Percentiles rank a stretch among this genome's conserved stretches.
Conservation (phyloP, 2,888 invertebrate genomes). For the Crioceris asparagi region DNA sequence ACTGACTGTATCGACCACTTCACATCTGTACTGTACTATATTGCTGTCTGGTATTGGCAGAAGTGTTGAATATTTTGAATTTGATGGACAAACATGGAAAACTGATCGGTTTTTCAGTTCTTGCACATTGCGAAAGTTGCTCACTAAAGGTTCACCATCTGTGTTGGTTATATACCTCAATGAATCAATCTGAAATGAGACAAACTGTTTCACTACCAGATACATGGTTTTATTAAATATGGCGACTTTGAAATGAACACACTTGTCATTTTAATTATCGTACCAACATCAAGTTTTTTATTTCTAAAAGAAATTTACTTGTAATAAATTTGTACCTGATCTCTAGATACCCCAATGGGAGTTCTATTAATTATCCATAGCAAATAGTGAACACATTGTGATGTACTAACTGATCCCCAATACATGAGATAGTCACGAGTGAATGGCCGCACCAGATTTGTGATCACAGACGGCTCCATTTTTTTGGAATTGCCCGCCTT, state of each 20-base stretch:
- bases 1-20: too few relatives aligned
- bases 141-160: constrained; percentile 37
- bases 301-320: too few relatives aligned
- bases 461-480: constrained; percentile 31
- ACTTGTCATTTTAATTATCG: background rate
- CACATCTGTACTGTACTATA: constrained; percentile 9
- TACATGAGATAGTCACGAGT: constrained; percentile 53
- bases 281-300: too few relatives aligned
- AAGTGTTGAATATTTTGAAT: constrained; percentile 42
- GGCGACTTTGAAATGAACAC: background rate
- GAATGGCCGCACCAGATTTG: constrained; percentile 47
- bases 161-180: constrained; percentile 44
- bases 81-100: constrained; percentile 46
- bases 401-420: constrained; percentile 46
- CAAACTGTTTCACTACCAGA: background rate
- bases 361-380: constrained; percentile 53
- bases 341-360: constrained; percentile 45
- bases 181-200: constrained; percentile 39
- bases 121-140: constrained; percentile 46
- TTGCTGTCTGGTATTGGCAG: constrained; percentile 26
- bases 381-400: constrained; percentile 39
- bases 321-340: constrained; percentile 34
- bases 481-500: constrained; percentile 42
- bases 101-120: constrained; percentile 37
- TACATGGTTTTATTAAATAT: background rate